Percentiles rank a stretch among this genome's conserved stretches.
Evolutionary conservation across 2,797 vertebrate genomes (phyloP).

Genomic region (Coreius guichenoti): DNA sequence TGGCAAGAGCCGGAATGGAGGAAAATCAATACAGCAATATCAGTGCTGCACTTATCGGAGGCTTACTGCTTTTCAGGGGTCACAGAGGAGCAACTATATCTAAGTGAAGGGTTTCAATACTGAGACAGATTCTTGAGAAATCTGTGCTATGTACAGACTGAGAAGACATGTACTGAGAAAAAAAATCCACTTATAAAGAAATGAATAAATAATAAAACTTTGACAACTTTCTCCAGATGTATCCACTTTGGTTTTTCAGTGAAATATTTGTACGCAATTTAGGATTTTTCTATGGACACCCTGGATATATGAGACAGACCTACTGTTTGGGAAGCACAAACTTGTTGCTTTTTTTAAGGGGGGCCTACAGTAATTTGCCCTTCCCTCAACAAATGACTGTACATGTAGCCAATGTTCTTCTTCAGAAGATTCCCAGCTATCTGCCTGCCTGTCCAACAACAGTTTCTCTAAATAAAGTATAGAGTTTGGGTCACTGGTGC

Average conservation of each 20-base stretch:
- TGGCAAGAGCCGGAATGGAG: conserved; percentile 70
- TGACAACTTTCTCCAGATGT: neutral
- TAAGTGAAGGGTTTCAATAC: conserved; percentile 81
- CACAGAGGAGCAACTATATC: conserved; percentile 80
- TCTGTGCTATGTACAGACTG: conserved; percentile 30
- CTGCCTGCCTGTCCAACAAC: neutral
- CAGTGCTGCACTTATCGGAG: conserved; percentile 83
- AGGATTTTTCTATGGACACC: neutral
- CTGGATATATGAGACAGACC: neutral
- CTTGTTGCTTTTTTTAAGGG: neutral
- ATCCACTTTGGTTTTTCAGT: neutral
- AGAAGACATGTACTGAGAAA: neutral
- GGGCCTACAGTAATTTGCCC: neutral
- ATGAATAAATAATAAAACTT: neutral
- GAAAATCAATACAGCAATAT: conserved; percentile 89
- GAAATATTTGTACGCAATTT: neutral
- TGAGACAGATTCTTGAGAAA: conserved; percentile 72
- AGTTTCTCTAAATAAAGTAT: neutral
- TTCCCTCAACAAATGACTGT: neutral
- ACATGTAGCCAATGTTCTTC: neutral
- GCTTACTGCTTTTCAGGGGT: conserved; percentile 78
- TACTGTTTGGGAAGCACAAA: neutral
- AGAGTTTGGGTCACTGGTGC: conserved; percentile 28
- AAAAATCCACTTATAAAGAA: neutral
- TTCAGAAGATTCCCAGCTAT: neutral